A percentile compares a stretch with the other conserved stretches of the same genome.
Evolutionary conservation across 1,140 invertebrate genomes (phyloP).

Genomic region (Eriosoma lanigerum): DNA sequence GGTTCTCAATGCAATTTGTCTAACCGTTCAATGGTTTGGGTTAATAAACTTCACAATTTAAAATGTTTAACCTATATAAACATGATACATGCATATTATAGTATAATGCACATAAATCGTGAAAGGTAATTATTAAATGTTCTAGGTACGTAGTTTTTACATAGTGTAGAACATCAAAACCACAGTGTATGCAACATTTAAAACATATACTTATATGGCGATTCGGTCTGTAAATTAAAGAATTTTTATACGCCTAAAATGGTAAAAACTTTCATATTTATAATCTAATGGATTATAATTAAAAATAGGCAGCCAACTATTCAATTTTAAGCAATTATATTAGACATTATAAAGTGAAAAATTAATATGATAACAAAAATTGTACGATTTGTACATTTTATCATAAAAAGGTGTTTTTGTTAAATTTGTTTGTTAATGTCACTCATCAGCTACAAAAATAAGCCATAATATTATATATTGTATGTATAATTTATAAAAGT

Average conservation of each 20-base stretch:
- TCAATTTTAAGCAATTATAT: too few species aligned
- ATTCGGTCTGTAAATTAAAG: slow-evolving; percentile 20
- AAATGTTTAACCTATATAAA: neutral
- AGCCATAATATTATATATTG: too few species aligned
- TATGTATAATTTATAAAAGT: too few species aligned
- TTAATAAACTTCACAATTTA: neutral
- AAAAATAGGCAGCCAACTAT: too few species aligned
- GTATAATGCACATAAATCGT: too few species aligned
- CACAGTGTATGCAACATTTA: neutral
- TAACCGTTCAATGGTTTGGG: neutral
- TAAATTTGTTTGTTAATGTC: too few species aligned
- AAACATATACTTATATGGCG: neutral
- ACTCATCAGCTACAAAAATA: too few species aligned
- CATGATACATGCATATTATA: neutral
- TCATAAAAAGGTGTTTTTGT: too few species aligned
- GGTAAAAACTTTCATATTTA: slow-evolving; percentile 42
- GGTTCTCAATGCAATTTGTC: neutral
- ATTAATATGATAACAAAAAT: too few species aligned
- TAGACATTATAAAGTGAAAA: too few species aligned
- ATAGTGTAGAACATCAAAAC: slow-evolving; percentile 2
- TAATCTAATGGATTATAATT: neutral
- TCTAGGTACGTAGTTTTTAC: neutral
- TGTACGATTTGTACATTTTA: too few species aligned
- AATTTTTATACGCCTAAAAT: neutral
- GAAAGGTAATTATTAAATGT: neutral